phyloP scores from a whole-genome alignment of 2,113 vertebrate species.

The Ailurus styani region DNA sequence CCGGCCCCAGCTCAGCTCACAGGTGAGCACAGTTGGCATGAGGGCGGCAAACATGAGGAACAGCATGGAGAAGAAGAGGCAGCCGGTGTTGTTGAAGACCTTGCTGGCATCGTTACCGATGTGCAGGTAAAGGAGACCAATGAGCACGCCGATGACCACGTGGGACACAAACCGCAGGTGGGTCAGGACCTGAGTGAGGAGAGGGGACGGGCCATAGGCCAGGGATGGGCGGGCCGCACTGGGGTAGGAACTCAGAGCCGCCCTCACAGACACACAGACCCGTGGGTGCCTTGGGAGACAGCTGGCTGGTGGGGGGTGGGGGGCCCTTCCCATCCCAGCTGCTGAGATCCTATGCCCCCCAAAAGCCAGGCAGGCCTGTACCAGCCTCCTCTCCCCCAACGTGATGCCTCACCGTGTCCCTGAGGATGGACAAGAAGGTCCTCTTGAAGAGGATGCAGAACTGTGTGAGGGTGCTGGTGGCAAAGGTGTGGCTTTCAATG shows the following conservation, averaged over 20 bases:
- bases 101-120: conserved; percentile 97
- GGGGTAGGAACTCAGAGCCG: neutral
- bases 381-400: neutral
- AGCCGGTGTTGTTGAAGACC: conserved; percentile 99
- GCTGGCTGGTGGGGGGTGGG: neutral
- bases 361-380: neutral
- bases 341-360: neutral
- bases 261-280: neutral
- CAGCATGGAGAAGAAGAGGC: conserved; percentile 99
- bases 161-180: conserved; percentile 97
- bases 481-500: conserved; percentile 95
- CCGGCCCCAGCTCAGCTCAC: conserved; percentile 81
- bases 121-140: conserved; percentile 96
- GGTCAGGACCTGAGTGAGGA: conserved; percentile 89
- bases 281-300: neutral
- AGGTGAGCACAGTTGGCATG: conserved; percentile 98
- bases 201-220: neutral
- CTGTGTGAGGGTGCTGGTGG: conserved; percentile 94
- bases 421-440: conserved; percentile 93
- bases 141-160: conserved; percentile 93
- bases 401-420: conserved; percentile 90
- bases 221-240: neutral
- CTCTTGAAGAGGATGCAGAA: conserved; percentile 98
- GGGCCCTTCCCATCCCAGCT: neutral
- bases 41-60: conserved; percentile 98